Percentiles rank a stretch among this genome's conserved stretches.
Conservation (phyloP, 2,888 invertebrate species). For the Sinohyriopsis cumingii region DNA sequence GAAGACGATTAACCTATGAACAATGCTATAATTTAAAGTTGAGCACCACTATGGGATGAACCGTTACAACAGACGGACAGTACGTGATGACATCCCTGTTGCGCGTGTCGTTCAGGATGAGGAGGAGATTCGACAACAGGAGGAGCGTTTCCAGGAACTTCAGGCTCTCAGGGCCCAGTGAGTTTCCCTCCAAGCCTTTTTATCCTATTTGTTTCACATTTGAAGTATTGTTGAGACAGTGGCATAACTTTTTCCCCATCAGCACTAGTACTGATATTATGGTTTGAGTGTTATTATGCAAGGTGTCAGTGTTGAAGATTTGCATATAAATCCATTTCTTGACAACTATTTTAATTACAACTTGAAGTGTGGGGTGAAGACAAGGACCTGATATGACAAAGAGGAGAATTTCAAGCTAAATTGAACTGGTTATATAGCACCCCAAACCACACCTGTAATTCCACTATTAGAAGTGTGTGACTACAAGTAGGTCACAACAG, state of each 20-base stretch:
- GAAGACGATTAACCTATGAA: too few relatives aligned
- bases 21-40: constrained; percentile 73
- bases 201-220: not conserved
- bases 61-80: constrained; percentile 82
- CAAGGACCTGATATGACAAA: too few relatives aligned
- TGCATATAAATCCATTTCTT: too few relatives aligned
- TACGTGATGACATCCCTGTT: constrained; percentile 84
- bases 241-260: not conserved
- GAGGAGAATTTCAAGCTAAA: too few relatives aligned
- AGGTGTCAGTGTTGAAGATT: too few relatives aligned
- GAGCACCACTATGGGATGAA: constrained; percentile 85
- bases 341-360: too few relatives aligned
- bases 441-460: too few relatives aligned
- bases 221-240: not conserved
- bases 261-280: too few relatives aligned
- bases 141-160: constrained; percentile 73
- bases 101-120: constrained; percentile 83
- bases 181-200: constrained; percentile 21
- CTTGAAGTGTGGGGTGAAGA: too few relatives aligned
- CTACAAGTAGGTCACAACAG: too few relatives aligned
- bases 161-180: constrained; percentile 59
- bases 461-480: too few relatives aligned
- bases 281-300: not conserved
- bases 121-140: constrained; percentile 81
- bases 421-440: too few relatives aligned